Conservation (phyloP, 2,113 vertebrate species). For the Tinamus guttatus region DNA sequence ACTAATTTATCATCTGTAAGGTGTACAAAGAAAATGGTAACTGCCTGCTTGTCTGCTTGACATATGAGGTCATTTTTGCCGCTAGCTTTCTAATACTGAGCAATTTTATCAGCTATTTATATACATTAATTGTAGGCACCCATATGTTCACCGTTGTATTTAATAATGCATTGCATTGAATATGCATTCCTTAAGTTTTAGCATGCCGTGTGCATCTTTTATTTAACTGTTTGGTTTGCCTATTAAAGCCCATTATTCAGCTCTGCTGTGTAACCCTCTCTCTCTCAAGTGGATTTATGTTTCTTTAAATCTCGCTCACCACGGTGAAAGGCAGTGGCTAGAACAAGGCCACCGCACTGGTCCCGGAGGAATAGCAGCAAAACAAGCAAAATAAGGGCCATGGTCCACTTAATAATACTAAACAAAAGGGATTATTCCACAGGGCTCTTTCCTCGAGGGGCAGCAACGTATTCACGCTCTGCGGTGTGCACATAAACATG, state of each 20-base stretch:
- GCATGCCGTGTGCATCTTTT: slow-evolving; percentile 77
- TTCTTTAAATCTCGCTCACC: slow-evolving; percentile 77
- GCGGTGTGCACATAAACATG: slow-evolving; percentile 64
- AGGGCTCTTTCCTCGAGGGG: slow-evolving; percentile 74
- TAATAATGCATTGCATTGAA: slow-evolving; percentile 84
- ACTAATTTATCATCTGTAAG: slow-evolving; percentile 88
- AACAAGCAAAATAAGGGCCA: slow-evolving; percentile 73
- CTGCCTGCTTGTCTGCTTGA: slow-evolving; percentile 86
- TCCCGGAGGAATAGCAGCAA: slow-evolving; percentile 67
- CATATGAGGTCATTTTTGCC: slow-evolving; percentile 88
- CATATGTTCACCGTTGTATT: slow-evolving; percentile 85
- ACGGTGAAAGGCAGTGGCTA: slow-evolving; percentile 56
- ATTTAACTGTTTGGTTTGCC: slow-evolving; percentile 83
- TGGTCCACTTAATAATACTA: slow-evolving; percentile 78
- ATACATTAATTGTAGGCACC: slow-evolving; percentile 87
- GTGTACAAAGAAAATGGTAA: slow-evolving; percentile 86
- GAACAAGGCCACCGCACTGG: slow-evolving; percentile 74
- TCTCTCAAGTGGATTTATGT: slow-evolving; percentile 63
- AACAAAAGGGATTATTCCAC: slow-evolving; percentile 79
- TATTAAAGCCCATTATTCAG: slow-evolving; percentile 80
- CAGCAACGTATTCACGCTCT: not conserved
- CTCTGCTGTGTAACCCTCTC: slow-evolving; percentile 58
- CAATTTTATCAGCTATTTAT: slow-evolving; percentile 88
- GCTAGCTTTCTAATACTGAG: slow-evolving; percentile 86
- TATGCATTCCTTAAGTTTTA: slow-evolving; percentile 85